Percentiles rank a stretch among this genome's conserved stretches.
Evolutionary conservation across 2,888 invertebrate species (phyloP).

Genomic region (Amblyteles armatorius): DNA sequence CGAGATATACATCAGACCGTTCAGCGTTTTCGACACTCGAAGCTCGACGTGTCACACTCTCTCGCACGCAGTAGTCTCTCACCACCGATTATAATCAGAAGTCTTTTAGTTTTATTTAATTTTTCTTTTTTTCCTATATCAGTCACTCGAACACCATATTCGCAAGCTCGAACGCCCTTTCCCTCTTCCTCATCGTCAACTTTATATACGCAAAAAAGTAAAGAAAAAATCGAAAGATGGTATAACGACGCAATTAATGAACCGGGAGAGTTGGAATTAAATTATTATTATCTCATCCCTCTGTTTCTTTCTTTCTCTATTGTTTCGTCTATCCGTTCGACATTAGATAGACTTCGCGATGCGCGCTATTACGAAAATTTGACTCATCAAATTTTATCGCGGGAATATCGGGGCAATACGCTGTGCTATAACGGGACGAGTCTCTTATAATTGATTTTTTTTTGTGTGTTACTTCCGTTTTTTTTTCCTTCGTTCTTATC

Average conservation of each 20-base stretch:
- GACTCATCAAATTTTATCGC: slow-evolving; percentile 34
- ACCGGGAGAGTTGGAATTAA: slow-evolving; percentile 54
- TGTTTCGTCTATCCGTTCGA: slow-evolving; percentile 50
- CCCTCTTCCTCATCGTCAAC: slow-evolving; percentile 6
- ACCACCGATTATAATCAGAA: slow-evolving; percentile 44
- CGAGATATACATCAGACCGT: slow-evolving; percentile 34
- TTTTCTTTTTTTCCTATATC: slow-evolving; percentile 25
- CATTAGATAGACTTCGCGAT: slow-evolving; percentile 47
- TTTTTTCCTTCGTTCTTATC: slow-evolving; percentile 34
- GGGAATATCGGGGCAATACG: slow-evolving; percentile 30
- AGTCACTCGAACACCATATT: slow-evolving; percentile 29
- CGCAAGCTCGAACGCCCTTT: slow-evolving; percentile 45
- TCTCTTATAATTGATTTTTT: slow-evolving; percentile 36
- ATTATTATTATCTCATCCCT: slow-evolving; percentile 45
- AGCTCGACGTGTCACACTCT: slow-evolving; percentile 4
- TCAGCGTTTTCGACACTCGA: slow-evolving; percentile 32
- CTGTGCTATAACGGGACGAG: slow-evolving; percentile 41
- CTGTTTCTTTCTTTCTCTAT: not conserved
- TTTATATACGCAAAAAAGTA: not conserved
- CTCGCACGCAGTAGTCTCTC: slow-evolving; percentile 25
- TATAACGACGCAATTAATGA: slow-evolving; percentile 54
- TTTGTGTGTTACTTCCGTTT: slow-evolving; percentile 30
- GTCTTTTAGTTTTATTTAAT: slow-evolving; percentile 32
- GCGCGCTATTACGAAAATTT: slow-evolving; percentile 30
- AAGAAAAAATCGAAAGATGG: slow-evolving; percentile 37